Base-by-base conservation (phyloP, 1,140 invertebrate species). In the Heliconius congener region DNA sequence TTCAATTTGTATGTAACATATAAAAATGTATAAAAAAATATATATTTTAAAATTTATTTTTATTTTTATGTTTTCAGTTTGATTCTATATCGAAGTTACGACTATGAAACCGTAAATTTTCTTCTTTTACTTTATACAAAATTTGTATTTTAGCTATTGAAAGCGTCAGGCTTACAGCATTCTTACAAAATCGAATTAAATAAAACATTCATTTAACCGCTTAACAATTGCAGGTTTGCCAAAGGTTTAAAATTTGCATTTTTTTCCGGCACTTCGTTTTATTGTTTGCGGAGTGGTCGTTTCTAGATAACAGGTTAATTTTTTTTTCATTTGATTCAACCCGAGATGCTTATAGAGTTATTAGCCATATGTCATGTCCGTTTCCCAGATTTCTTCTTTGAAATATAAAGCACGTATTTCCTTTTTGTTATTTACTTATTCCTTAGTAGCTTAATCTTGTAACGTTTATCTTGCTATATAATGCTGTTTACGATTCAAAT, bases 181-280 rank as follows among this genome's bases (percentile, higher is more conserved):
- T 66, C 34, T 74, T 34, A 75, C 39, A 71, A 60, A 57, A 73
- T 46, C 42, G 76, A 50, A 76, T 73, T 77, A 79, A 60, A 73
- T 50, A n/a, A 46, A 50, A 78, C 52, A 74, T 52, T 73, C 52
- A 50, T 78, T 76, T 83, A 84, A 89, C 85, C 88, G 86, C 92
- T 94, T 94, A 94, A 94, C 93, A 94, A 94, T 94, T 94, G 93
- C 91, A 94, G 91, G 93, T 94, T 94, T 94, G 91, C 93, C 93
- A 94, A 93, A 87, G 90, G 93, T 94, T 94, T 93, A 93, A 94
- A 94, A 94, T 94, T 94, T 91, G 93, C 93, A 94, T 94, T 94
- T 93, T 94, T 94, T 94, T 93, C 91, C 88, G 86, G 88, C 85
- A 90, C 86, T 90, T 91, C 82, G 82, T 66, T 16, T 76, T 86